Evolutionary conservation across 1,140 invertebrate genomes (phyloP).

Genomic region (Aphelenchoides besseyi): DNA sequence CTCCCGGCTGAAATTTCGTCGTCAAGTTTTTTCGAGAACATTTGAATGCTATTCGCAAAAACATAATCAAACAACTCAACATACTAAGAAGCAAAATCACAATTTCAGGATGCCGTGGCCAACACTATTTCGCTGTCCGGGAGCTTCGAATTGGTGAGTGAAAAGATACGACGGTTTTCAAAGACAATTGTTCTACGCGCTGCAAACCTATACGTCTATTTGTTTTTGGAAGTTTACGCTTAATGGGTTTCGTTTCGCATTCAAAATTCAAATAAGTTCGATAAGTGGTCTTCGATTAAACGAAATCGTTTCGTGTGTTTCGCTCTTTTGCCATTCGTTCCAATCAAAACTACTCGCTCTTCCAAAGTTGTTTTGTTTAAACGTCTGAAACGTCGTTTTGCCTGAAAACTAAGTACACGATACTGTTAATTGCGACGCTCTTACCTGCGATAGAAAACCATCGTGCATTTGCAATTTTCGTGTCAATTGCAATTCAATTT

Average conservation of each 20-base stretch:
- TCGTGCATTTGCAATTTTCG: constrained; percentile 39
- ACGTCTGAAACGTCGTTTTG: neutral
- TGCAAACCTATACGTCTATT: too few relatives aligned
- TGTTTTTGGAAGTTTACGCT: too few relatives aligned
- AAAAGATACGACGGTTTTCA: neutral
- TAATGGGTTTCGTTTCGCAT: too few relatives aligned
- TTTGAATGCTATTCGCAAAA: too few relatives aligned
- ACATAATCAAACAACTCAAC: too few relatives aligned
- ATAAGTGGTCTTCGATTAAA: constrained; percentile 4
- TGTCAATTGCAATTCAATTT: constrained; percentile 36
- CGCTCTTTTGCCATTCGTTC: neutral
- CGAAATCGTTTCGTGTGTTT: constrained; percentile 9
- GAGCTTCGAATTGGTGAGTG: constrained; percentile 59
- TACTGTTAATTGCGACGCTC: too few relatives aligned
- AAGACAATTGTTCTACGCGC: too few relatives aligned
- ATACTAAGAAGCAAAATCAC: too few relatives aligned
- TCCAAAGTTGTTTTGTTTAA: neutral
- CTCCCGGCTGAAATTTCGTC: constrained; percentile 12
- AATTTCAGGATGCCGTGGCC: constrained; percentile 61
- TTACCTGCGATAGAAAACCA: too few relatives aligned
- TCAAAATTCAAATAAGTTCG: too few relatives aligned
- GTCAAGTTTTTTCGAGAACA: neutral
- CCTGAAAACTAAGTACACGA: too few relatives aligned
- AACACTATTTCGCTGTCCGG: constrained; percentile 61
- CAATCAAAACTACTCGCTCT: neutral